Percentiles rank a stretch among this genome's conserved stretches.
phyloP scores from a whole-genome alignment of 2,888 invertebrate species.

The Serrognathus titanus region DNA sequence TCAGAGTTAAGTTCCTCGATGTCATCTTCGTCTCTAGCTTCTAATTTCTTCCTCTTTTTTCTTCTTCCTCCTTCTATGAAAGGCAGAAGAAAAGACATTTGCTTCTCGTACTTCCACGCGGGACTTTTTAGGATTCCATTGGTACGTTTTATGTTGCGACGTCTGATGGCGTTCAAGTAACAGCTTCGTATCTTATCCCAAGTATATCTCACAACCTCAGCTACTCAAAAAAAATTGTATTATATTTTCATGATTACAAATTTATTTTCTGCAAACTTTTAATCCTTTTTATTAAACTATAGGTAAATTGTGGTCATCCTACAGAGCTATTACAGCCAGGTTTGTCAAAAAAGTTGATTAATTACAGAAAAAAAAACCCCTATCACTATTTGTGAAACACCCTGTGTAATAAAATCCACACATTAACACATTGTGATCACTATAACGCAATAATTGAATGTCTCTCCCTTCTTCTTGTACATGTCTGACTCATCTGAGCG shows the following conservation, averaged over 20 bases:
- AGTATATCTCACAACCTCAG: slow-evolving; percentile 4
- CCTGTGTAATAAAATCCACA: too few species aligned
- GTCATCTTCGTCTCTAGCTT: neutral
- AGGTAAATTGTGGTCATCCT: too few species aligned
- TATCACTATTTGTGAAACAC: too few species aligned
- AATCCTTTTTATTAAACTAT: too few species aligned
- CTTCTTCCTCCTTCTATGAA: slow-evolving; percentile 5
- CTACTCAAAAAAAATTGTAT: neutral
- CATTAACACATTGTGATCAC: too few species aligned
- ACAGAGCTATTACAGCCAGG: too few species aligned
- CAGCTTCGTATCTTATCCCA: slow-evolving; percentile 14
- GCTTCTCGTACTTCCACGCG: slow-evolving; percentile 12
- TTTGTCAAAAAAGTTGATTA: too few species aligned
- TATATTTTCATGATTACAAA: neutral
- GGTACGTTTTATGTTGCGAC: slow-evolving; percentile 2
- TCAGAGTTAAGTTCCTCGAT: slow-evolving; percentile 1
- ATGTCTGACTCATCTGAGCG: too few species aligned
- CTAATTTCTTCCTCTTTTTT: neutral
- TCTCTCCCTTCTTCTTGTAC: too few species aligned
- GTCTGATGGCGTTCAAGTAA: slow-evolving; percentile 10
- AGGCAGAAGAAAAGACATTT: slow-evolving; percentile 13
- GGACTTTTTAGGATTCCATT: neutral
- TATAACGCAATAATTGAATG: too few species aligned
- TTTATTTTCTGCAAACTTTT: too few species aligned
- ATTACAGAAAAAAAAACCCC: too few species aligned